phyloP scores from a whole-genome alignment of 1,140 invertebrate species.

The Aphis gossypii region DNA sequence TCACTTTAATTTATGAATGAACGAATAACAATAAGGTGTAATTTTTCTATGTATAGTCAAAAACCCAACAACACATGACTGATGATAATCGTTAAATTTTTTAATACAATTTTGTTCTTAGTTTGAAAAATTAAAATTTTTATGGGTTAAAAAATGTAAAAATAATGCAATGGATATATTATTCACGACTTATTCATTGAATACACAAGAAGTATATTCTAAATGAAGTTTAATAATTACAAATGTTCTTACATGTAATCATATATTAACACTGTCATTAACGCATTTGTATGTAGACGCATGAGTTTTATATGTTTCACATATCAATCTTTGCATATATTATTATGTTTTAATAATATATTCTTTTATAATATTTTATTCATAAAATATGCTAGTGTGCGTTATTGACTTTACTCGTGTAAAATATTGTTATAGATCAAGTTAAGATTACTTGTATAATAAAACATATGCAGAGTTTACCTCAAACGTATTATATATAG shows the following conservation, averaged over 20 bases:
- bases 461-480: background rate
- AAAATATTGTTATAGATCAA: background rate
- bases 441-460: background rate
- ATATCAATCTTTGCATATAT: background rate
- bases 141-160: background rate
- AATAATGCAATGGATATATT: background rate
- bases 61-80: background rate
- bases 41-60: background rate
- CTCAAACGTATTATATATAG: background rate
- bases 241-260: background rate
- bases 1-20: background rate
- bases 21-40: background rate
- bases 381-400: background rate
- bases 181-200: background rate
- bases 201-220: background rate
- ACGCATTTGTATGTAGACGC: background rate
- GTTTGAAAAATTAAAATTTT: background rate
- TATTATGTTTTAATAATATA: slow-evolving; percentile 3
- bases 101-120: background rate
- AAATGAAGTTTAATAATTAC: no score
- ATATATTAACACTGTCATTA: background rate
- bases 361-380: background rate
- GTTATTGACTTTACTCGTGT: background rate
- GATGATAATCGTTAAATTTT: background rate
- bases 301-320: background rate